Conservation (phyloP, 2,797 vertebrate genomes). For the Ptychobarbus kaznakovi region DNA sequence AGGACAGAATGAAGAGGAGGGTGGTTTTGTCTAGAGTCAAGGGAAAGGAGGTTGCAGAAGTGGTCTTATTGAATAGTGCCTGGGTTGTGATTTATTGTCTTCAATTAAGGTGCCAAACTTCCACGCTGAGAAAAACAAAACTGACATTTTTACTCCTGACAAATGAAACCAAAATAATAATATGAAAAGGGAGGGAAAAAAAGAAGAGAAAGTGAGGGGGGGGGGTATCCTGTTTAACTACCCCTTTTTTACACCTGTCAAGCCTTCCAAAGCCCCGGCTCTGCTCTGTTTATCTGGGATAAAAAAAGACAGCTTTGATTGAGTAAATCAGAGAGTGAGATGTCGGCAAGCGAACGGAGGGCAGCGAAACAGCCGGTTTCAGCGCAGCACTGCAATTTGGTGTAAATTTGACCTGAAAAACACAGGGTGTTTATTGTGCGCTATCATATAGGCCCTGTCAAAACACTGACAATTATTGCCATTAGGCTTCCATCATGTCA, state of each 20-base stretch:
- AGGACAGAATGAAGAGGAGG: slow-evolving; percentile 34
- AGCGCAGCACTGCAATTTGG: slow-evolving; percentile 94
- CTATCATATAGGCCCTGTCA: slow-evolving; percentile 99
- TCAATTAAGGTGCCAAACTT: slow-evolving; percentile 45
- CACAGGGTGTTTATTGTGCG: slow-evolving; percentile 91
- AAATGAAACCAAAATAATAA: slow-evolving; percentile 44
- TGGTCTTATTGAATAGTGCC: slow-evolving; percentile 34
- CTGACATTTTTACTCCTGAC: background rate
- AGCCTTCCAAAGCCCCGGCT: slow-evolving; percentile 46
- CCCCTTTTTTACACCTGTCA: slow-evolving; percentile 81
- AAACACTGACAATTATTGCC: slow-evolving; percentile 98
- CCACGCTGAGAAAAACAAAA: slow-evolving; percentile 17
- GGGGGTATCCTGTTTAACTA: slow-evolving; percentile 72
- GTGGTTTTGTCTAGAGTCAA: slow-evolving; percentile 5
- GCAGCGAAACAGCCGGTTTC: slow-evolving; percentile 88
- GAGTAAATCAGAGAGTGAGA: slow-evolving; percentile 67
- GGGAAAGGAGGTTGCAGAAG: slow-evolving; percentile 12
- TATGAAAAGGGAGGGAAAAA: slow-evolving; percentile 51
- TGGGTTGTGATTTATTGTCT: slow-evolving; percentile 17
- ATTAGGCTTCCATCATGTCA: slow-evolving; percentile 99
- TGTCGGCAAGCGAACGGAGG: slow-evolving; percentile 59
- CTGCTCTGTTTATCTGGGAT: slow-evolving; percentile 64
- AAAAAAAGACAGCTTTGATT: slow-evolving; percentile 64
- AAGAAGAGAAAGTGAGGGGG: slow-evolving; percentile 63
- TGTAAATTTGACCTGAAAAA: slow-evolving; percentile 97